Base-by-base conservation (phyloP, 2,888 invertebrate species). In the Lasius fuliginosus region DNA sequence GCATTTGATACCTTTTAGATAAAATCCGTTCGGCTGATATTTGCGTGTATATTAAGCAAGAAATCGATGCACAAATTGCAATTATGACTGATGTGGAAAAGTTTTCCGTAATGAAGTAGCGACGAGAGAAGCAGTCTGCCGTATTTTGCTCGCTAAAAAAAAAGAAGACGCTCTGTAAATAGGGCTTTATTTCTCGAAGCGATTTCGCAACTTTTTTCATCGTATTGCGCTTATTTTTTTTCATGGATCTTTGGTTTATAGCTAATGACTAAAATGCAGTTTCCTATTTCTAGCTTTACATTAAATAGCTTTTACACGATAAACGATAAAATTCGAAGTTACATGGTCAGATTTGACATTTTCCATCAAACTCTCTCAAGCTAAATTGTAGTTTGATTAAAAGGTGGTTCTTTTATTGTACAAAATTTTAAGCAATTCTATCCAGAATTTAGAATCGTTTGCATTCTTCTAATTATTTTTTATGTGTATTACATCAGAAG, bases 11-110 rank as follows among this genome's bases (percentile, higher is more conserved):
- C 36, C 58, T 81, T 79, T 73, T 60, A 60, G 3, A 18, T 71
- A 60, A 81, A 46, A 60, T 18, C 73, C 60, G 8, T 60, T 81
- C 60, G 18, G 27, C 12, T 36, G 58, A n/a, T 30, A 56, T 58
- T 69, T 69, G 77, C 71, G 73, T 81, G 46, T 81, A 68, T 30
- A 60, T 77, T 81, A 53, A 12, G 23, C 30, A 1, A 71, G 46
- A 46, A 46, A 49, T 18, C 30, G 46, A 79, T 79, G 79, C 79
- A 81, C 79, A 81, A 73, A 81, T 58, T 79, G 42, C 58, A 79
- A 79, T 58, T 40, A 27, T 53, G 40, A 68, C n/a, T 56, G 56
- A 68, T 11, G 15, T 36, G 56, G 56, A 42, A 23, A 33, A 23
- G 23, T 56, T 81, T 60, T 69, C 40, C 11, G 30, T 42, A 68